These are phyloP conservation scores for Alouatta palliata DNA, from an alignment of 2,113 vertebrate species.

Conservation along the genomic window DNA sequence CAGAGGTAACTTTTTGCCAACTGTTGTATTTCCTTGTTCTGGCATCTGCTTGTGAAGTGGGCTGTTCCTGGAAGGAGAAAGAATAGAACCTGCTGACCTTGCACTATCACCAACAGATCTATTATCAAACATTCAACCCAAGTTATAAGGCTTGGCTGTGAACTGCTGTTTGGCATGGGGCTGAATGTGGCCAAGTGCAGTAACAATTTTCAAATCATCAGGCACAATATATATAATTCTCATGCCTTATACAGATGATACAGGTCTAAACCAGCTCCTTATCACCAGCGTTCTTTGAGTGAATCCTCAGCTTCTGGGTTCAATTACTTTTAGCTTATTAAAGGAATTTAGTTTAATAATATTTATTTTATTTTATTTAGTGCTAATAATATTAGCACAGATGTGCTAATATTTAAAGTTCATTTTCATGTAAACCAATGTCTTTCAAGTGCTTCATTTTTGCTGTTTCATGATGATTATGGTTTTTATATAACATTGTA, in stretches of 20 bases:
- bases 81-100: slow-evolving; percentile 69
- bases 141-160: slow-evolving; percentile 19
- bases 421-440: background rate
- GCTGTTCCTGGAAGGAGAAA: slow-evolving; percentile 61
- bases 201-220: slow-evolving; percentile 2
- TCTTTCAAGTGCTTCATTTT: background rate
- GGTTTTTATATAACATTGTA: background rate
- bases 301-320: background rate
- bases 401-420: background rate
- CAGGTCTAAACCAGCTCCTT: background rate
- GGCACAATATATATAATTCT: background rate
- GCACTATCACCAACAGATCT: slow-evolving; percentile 63
- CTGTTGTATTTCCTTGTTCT: slow-evolving; percentile 1
- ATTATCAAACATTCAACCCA: slow-evolving; percentile 55
- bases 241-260: background rate
- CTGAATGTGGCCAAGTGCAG: slow-evolving; percentile 42
- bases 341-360: background rate
- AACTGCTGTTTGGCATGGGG: slow-evolving; percentile 57
- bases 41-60: slow-evolving; percentile 34
- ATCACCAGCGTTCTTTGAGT: background rate
- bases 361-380: background rate
- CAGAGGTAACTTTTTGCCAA: background rate
- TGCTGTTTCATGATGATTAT: background rate
- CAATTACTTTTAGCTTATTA: background rate
- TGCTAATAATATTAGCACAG: background rate